A percentile compares a stretch with the other conserved stretches of the same genome.
phyloP scores from a whole-genome alignment of 2,888 invertebrate genomes.

The Electrophaes corylata region DNA sequence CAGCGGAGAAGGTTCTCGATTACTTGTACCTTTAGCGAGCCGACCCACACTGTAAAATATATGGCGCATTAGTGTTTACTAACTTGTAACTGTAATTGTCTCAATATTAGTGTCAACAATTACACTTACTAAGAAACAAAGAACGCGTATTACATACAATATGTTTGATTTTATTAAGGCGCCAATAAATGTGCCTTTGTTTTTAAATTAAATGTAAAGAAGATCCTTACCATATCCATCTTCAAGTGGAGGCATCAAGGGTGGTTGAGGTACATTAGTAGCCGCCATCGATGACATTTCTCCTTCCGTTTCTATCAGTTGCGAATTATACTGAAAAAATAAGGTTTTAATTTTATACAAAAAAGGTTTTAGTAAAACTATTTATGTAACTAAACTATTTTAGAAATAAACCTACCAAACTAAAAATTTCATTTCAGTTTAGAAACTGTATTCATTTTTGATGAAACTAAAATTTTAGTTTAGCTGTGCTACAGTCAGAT shows the following conservation, averaged over 20 bases:
- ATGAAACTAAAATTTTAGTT: not conserved
- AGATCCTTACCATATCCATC: constrained; percentile 67
- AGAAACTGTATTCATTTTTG: not conserved
- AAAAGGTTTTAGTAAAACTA: too few species aligned
- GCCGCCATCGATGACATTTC: constrained; percentile 1
- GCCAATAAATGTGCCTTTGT: too few species aligned
- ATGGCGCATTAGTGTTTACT: not conserved
- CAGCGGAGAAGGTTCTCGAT: constrained; percentile 88
- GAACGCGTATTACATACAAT: too few species aligned
- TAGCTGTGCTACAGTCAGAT: too few species aligned
- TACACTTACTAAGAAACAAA: too few species aligned
- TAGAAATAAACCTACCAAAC: not conserved
- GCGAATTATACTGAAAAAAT: constrained; percentile 33
- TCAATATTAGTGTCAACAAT: too few species aligned
- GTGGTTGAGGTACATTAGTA: constrained; percentile 27
- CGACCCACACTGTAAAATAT: constrained; percentile 78
- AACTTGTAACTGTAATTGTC: too few species aligned
- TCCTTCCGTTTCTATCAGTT: constrained; percentile 27
- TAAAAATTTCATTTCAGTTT: not conserved
- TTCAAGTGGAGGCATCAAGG: constrained; percentile 54
- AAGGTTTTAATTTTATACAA: not conserved
- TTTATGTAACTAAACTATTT: too few species aligned
- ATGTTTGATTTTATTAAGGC: too few species aligned
- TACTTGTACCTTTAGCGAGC: constrained; percentile 86
- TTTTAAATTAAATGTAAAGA: too few species aligned